Percentiles rank a stretch among this genome's conserved stretches.
These are phyloP conservation scores for Ashinkailepas kermadecensis DNA, from an alignment of 2,888 invertebrate species.

Conservation along the genomic window DNA sequence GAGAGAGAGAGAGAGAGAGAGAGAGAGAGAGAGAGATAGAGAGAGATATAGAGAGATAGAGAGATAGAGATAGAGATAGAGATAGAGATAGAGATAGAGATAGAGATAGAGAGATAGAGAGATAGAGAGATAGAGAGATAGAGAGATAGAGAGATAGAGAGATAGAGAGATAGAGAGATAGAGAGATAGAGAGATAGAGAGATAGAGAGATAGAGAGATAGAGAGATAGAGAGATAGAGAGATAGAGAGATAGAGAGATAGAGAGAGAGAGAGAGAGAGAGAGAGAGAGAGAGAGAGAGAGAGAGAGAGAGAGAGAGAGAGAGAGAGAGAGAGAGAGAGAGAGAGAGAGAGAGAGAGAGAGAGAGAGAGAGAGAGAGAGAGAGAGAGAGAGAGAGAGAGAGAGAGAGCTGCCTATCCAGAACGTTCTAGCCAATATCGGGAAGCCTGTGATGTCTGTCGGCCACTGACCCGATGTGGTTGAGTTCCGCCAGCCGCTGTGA, in stretches of 20 bases:
- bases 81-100: too few species aligned
- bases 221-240: conserved; percentile 18
- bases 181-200: too few species aligned
- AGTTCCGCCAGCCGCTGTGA: neutral
- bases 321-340: neutral
- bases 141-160: too few species aligned
- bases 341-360: neutral
- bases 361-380: conserved; percentile 1
- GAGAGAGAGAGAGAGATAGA: too few species aligned
- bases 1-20: neutral
- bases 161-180: too few species aligned
- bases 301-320: neutral
- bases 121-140: too few species aligned
- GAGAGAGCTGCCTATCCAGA: neutral
- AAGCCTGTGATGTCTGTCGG: too few species aligned
- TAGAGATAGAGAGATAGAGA: too few species aligned
- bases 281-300: neutral
- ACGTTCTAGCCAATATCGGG: too few species aligned
- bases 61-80: too few species aligned
- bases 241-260: conserved; percentile 8
- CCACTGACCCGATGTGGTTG: conserved; percentile 5
- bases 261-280: neutral
- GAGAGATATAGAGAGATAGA: too few species aligned
- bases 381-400: neutral
- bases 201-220: conserved; percentile 2